Evolutionary conservation across 2,888 invertebrate genomes (phyloP).

Genomic region (Lepetodrilus schrolli): DNA sequence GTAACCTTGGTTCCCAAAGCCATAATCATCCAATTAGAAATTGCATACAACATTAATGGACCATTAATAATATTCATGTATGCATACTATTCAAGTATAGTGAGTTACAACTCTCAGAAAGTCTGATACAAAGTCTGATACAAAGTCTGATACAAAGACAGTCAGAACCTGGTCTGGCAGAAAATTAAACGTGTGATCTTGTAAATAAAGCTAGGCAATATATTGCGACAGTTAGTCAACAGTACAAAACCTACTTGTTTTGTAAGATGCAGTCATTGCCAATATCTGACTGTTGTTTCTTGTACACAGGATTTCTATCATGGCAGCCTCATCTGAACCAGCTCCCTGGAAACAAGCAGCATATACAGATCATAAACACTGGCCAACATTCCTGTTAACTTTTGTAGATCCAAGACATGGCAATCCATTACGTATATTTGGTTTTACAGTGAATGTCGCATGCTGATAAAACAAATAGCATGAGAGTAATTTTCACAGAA

Average conservation of each 20-base stretch:
- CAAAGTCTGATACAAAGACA: too few species aligned
- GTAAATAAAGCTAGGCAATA: too few species aligned
- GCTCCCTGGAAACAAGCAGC: conserved; percentile 79
- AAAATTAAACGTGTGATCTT: too few species aligned
- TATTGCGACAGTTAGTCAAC: too few species aligned
- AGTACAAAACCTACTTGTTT: conserved; percentile 63
- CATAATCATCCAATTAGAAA: too few species aligned
- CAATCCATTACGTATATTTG: neutral
- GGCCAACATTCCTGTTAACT: neutral
- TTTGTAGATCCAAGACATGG: neutral
- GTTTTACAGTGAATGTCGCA: neutral
- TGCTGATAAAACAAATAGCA: too few species aligned
- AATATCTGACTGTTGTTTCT: conserved; percentile 76
- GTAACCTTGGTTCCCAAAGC: too few species aligned
- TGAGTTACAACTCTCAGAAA: too few species aligned
- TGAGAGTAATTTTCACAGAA: too few species aligned
- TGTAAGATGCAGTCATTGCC: conserved; percentile 79
- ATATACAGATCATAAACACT: too few species aligned
- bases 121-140: too few species aligned
- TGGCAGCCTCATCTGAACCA: conserved; percentile 89
- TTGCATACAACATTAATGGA: neutral
- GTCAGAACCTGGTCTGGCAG: too few species aligned
- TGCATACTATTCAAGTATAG: neutral
- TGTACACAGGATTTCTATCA: conserved; percentile 89
- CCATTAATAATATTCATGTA: neutral